These are phyloP conservation scores for Brachyhypopomus occidentalis DNA, from an alignment of 2,113 vertebrate species.

Conservation along the genomic window DNA sequence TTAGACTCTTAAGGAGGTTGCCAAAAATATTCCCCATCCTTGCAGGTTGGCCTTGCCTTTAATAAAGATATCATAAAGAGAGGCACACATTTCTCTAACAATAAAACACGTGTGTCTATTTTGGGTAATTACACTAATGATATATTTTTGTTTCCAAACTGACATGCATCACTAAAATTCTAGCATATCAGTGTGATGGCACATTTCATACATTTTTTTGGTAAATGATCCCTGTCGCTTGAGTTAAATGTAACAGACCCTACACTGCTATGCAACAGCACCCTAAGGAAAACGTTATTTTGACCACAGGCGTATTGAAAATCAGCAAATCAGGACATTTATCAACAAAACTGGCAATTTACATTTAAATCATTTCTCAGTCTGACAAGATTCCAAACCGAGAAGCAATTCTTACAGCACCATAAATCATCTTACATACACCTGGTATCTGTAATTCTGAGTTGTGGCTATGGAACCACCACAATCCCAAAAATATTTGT, in stretches of 20 bases:
- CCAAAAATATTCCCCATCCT: conserved; percentile 92
- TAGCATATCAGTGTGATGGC: neutral
- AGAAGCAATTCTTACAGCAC: conserved; percentile 1
- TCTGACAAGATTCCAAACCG: conserved; percentile 5
- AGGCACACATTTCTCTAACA: neutral
- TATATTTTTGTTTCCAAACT: neutral
- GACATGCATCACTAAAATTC: neutral
- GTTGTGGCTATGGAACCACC: neutral
- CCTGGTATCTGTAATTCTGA: neutral
- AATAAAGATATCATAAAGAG: conserved; percentile 43
- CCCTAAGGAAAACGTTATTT: conserved; percentile 1
- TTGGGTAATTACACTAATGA: neutral
- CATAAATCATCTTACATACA: conserved; percentile 19
- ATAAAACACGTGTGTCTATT: neutral
- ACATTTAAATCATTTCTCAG: conserved; percentile 21
- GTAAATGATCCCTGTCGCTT: neutral
- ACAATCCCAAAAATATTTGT: conserved; percentile 3
- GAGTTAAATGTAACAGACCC: neutral
- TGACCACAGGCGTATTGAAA: conserved; percentile 11
- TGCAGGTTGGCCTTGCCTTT: conserved; percentile 53
- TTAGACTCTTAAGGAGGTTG: conserved; percentile 91
- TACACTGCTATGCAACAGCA: conserved; percentile 7
- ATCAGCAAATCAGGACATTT: conserved; percentile 26
- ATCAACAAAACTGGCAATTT: conserved; percentile 11
- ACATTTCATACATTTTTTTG: neutral